These are phyloP conservation scores for Lasioglossum malachurum DNA, from an alignment of 2,888 invertebrate species.

Conservation along the genomic window DNA sequence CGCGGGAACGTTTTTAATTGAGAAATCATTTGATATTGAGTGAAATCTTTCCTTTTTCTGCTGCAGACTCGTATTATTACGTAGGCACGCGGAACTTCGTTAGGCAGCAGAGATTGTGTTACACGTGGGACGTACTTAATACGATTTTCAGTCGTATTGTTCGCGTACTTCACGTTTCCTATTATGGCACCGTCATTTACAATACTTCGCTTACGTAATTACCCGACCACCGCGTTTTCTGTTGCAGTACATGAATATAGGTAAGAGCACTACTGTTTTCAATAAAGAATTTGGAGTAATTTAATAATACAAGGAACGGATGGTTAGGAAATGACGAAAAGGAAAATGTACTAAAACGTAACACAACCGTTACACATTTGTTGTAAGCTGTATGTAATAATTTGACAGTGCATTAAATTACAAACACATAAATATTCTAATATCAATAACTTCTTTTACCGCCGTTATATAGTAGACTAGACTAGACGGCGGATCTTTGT, in stretches of 20 bases:
- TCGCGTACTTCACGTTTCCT: conserved; percentile 57
- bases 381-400: too few species aligned
- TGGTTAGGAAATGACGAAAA: not conserved
- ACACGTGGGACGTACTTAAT: conserved; percentile 54
- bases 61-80: conserved; percentile 54
- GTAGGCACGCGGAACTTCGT: conserved; percentile 62
- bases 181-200: conserved; percentile 45
- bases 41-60: conserved; percentile 44
- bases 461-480: too few species aligned
- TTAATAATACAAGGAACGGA: not conserved
- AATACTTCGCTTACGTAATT: conserved; percentile 59
- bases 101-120: conserved; percentile 50
- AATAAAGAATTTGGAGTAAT: not conserved
- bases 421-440: not conserved
- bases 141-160: conserved; percentile 48
- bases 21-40: conserved; percentile 50
- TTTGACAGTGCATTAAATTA: too few species aligned
- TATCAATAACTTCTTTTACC: not conserved
- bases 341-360: too few species aligned
- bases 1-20: conserved; percentile 51
- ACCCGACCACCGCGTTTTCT: conserved; percentile 36
- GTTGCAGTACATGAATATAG: not conserved
- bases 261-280: not conserved
- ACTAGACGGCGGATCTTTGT: too few species aligned
- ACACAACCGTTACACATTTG: too few species aligned